These are phyloP conservation scores for Boulengeromyrus knoepffleri DNA, from an alignment of 2,113 vertebrate genomes.

Conservation along the genomic window DNA sequence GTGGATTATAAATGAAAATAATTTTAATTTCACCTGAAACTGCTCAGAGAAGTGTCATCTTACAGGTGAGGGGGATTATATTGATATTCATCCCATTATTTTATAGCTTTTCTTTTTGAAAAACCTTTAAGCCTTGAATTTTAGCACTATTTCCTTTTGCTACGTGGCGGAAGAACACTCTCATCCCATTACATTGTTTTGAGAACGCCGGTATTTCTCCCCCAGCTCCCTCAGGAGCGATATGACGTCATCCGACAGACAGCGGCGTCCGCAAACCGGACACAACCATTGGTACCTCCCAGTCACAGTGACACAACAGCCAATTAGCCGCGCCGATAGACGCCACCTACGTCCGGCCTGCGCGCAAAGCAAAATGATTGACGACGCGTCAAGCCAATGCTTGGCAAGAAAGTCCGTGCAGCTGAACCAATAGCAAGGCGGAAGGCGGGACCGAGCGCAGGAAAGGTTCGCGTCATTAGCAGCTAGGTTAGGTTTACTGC, in stretches of 20 bases:
- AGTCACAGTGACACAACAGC: constrained; percentile 1
- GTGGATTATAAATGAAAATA: not conserved
- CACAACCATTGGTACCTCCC: not conserved
- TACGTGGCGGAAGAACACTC: constrained; percentile 36
- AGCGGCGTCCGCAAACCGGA: constrained; percentile 23
- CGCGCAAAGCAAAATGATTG: constrained; percentile 23
- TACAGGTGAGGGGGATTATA: not conserved
- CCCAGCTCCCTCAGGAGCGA: constrained; percentile 21
- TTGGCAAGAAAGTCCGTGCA: not conserved
- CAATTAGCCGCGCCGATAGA: constrained; percentile 20
- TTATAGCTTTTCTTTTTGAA: not conserved
- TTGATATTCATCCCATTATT: not conserved
- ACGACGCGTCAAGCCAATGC: constrained; percentile 36
- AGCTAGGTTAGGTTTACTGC: constrained; percentile 58
- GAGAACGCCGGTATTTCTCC: constrained; percentile 23
- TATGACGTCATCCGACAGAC: constrained; percentile 28
- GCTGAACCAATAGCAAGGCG: constrained; percentile 45
- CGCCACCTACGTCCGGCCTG: constrained; percentile 32
- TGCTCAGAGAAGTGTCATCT: not conserved
- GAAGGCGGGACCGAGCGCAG: constrained; percentile 32
- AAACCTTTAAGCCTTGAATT: not conserved
- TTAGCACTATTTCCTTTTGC: constrained; percentile 27
- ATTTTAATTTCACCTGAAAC: not conserved
- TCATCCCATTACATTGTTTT: constrained; percentile 25
- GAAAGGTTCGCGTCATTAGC: constrained; percentile 21